Conservation (phyloP, 1,140 invertebrate genomes). For the Idris sp. region DNA sequence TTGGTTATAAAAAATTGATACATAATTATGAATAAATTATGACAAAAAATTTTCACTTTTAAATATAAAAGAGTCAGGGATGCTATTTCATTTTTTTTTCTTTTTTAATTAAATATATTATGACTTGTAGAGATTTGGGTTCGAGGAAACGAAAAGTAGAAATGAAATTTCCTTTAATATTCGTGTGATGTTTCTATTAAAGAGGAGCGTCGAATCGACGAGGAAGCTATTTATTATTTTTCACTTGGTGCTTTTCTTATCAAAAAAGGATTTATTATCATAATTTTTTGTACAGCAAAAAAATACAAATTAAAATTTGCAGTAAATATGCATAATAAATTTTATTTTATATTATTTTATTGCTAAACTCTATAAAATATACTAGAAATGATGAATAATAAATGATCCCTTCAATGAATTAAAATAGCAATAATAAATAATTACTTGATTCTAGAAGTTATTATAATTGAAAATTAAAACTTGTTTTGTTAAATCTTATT, state of each 20-base stretch:
- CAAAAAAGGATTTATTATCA: constrained; percentile 31
- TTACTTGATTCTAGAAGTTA: no score
- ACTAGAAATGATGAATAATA: no score
- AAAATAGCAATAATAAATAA: no score
- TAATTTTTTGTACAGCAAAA: constrained; percentile 11
- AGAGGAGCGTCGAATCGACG: constrained; percentile 37
- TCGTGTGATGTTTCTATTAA: constrained; percentile 52
- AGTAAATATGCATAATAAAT: no score
- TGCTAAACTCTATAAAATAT: no score
- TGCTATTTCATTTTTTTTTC: constrained; percentile 23
- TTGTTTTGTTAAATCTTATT: no score
- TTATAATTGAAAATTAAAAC: no score
- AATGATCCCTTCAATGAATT: no score
- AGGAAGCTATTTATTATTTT: constrained; percentile 51
- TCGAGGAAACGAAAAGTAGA: constrained; percentile 45
- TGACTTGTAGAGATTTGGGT: constrained; percentile 34
- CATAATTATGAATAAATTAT: constrained; percentile 2
- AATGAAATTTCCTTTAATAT: constrained; percentile 54
- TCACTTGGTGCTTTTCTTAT: constrained; percentile 37
- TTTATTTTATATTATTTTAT: no score
- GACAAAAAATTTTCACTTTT: constrained; percentile 22
- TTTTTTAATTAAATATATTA: constrained; percentile 52
- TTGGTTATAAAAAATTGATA: constrained; percentile 28
- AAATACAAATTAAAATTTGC: neutral
- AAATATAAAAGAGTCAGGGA: constrained; percentile 6